Evolutionary conservation across 1,140 invertebrate species (phyloP).

Genomic region (Fopius arisanus): DNA sequence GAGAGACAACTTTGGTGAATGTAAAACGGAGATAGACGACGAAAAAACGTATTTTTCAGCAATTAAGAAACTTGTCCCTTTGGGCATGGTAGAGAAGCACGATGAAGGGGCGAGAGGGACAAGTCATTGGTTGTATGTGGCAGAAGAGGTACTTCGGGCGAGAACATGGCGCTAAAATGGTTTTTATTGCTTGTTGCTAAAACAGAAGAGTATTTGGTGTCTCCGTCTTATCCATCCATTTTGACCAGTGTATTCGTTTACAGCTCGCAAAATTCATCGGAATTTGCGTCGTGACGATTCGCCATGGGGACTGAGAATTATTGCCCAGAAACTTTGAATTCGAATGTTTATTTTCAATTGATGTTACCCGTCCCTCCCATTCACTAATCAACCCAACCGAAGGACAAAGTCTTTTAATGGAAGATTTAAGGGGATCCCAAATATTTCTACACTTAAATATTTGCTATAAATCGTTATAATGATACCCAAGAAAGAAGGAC

Average conservation of each 20-base stretch:
- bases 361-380: not conserved
- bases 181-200: conserved; percentile 28
- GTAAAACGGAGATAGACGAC: conserved; percentile 3
- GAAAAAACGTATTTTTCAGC: conserved; percentile 13
- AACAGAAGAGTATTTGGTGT: conserved; percentile 5
- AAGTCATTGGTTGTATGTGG: not conserved
- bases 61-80: conserved; percentile 16
- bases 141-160: not conserved
- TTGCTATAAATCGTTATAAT: not conserved
- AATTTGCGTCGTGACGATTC: not conserved
- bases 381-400: not conserved
- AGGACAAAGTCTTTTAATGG: conserved; percentile 3
- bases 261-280: conserved; percentile 12
- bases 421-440: not conserved
- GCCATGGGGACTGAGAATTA: not conserved
- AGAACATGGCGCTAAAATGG: conserved; percentile 29
- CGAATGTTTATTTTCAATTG: conserved; percentile 17
- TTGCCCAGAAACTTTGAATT: not conserved
- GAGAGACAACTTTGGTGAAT: conserved; percentile 7
- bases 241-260: not conserved
- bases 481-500: not conserved
- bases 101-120: not conserved
- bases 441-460: not conserved
- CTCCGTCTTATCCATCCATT: not conserved
- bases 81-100: not conserved